Percentiles rank a stretch among this genome's conserved stretches.
Conservation (phyloP, 2,797 vertebrate genomes). For the Botia almorhae region DNA sequence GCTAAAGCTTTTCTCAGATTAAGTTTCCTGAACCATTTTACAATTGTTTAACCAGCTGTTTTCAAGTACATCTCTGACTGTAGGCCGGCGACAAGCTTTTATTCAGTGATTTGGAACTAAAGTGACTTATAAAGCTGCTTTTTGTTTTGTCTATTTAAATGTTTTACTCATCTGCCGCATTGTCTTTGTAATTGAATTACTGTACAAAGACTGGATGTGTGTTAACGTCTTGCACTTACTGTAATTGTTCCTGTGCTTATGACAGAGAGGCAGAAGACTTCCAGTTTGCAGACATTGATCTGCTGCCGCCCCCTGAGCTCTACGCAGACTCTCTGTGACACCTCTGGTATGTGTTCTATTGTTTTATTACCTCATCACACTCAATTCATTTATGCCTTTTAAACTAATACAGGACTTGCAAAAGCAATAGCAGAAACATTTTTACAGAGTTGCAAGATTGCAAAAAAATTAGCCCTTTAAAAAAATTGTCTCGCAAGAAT, state of each 20-base stretch:
- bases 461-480: not conserved
- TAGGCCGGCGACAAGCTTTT: too few species aligned
- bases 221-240: not conserved
- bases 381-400: not conserved
- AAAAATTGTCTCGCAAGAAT: not conserved
- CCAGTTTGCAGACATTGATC: conserved; percentile 72
- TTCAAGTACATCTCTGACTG: too few species aligned
- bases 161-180: too few species aligned
- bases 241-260: conserved; percentile 26
- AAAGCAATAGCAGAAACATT: not conserved
- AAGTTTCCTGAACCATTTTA: too few species aligned
- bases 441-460: too few species aligned
- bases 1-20: too few species aligned
- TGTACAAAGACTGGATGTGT: not conserved
- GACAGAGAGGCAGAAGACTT: conserved; percentile 72
- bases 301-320: conserved; percentile 75
- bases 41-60: too few species aligned
- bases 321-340: conserved; percentile 74
- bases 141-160: too few species aligned
- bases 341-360: not conserved
- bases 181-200: too few species aligned
- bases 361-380: not conserved
- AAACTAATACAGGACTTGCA: not conserved
- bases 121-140: too few species aligned
- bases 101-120: too few species aligned